These are phyloP conservation scores for Dolichomitus sp. DNA, from an alignment of 2,888 invertebrate species.

Conservation along the genomic window DNA sequence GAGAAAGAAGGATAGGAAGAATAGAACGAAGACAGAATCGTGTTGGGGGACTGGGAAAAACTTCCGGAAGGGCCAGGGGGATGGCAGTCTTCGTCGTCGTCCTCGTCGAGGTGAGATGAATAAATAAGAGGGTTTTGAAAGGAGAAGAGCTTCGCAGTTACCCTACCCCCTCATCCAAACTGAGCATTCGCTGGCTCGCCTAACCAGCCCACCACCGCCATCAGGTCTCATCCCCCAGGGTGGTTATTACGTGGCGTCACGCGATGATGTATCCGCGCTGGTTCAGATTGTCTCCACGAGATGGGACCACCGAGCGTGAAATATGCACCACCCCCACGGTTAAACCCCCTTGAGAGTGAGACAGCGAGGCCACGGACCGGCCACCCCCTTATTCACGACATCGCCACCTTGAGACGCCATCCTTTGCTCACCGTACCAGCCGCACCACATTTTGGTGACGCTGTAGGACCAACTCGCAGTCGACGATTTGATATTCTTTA, in stretches of 20 bases:
- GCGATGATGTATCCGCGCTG: constrained; percentile 85
- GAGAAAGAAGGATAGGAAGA: constrained; percentile 24
- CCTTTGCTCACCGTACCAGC: constrained; percentile 43
- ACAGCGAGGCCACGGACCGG: constrained; percentile 51
- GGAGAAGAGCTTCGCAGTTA: constrained; percentile 74
- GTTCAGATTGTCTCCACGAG: constrained; percentile 86
- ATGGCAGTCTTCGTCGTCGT: constrained; percentile 45
- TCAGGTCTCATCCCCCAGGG: constrained; percentile 47
- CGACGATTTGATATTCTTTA: constrained; percentile 44
- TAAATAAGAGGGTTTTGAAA: constrained; percentile 85
- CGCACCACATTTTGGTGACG: not conserved
- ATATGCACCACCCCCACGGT: constrained; percentile 84
- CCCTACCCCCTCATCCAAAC: constrained; percentile 65
- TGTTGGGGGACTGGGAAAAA: constrained; percentile 50
- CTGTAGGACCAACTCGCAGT: constrained; percentile 19
- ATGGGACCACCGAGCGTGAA: constrained; percentile 86
- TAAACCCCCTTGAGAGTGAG: constrained; percentile 76
- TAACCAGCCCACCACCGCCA: constrained; percentile 24
- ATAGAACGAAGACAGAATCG: constrained; percentile 41
- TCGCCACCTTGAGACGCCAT: constrained; percentile 80
- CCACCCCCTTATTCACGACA: constrained; percentile 80
- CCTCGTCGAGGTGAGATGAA: constrained; percentile 83
- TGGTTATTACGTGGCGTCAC: constrained; percentile 85
- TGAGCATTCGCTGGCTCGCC: constrained; percentile 44
- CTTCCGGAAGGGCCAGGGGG: constrained; percentile 57